Evolutionary conservation across 2,113 vertebrate genomes (phyloP).

Genomic region (Herpailurus yagouaroundi): DNA sequence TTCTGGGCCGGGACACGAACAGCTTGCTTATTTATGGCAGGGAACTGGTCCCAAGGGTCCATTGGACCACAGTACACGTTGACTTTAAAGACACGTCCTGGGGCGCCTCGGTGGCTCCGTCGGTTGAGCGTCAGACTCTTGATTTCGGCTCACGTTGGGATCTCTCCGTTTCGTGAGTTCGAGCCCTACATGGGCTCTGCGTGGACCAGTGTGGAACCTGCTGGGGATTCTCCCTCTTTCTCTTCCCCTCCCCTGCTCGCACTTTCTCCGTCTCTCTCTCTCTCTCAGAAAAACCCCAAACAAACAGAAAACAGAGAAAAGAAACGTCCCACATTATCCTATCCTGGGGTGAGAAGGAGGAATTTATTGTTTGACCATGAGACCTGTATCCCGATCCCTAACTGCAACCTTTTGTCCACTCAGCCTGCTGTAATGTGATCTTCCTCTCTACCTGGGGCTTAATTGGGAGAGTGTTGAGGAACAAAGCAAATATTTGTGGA

Average conservation of each 20-base stretch:
- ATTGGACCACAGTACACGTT: background rate
- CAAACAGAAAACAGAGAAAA: background rate
- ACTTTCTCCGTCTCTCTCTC: no score
- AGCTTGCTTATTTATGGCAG: background rate
- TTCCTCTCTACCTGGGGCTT: conserved; percentile 59
- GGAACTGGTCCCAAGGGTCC: background rate
- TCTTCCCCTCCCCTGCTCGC: no score
- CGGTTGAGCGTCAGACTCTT: no score
- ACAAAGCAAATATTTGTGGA: conserved; percentile 81
- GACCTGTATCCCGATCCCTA: conserved; percentile 66
- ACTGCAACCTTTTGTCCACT: background rate
- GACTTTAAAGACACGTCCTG: background rate
- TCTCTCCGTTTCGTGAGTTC: no score
- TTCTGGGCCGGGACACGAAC: conserved; percentile 35
- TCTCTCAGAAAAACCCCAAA: no score
- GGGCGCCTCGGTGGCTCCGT: no score
- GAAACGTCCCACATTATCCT: conserved; percentile 10
- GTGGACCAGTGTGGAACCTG: no score
- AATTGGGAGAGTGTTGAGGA: conserved; percentile 75
- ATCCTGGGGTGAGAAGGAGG: background rate
- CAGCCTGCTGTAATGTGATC: conserved; percentile 63
- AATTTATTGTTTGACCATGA: background rate
- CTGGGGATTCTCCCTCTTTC: no score
- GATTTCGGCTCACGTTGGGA: no score
- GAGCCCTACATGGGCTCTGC: no score